Evolutionary conservation across 1,140 invertebrate species (phyloP).

Genomic region (Zaprionus capensis): DNA sequence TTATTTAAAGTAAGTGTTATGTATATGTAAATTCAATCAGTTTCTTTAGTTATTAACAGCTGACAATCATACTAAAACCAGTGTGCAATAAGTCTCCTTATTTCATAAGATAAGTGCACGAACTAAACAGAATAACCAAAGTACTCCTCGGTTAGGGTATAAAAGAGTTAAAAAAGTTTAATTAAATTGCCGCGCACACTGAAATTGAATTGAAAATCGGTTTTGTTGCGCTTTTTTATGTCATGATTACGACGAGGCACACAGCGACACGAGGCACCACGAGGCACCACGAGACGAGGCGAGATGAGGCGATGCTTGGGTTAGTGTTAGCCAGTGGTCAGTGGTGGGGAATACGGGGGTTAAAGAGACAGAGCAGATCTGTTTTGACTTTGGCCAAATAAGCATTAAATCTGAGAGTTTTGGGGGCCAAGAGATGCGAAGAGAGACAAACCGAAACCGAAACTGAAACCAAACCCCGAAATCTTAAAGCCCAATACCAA

Average conservation of each 20-base stretch:
- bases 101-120: no score
- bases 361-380: slow-evolving; percentile 63
- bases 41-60: no score
- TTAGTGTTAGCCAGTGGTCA: slow-evolving; percentile 1
- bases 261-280: neutral
- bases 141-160: neutral
- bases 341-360: neutral
- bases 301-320: slow-evolving; percentile 13
- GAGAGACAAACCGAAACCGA: slow-evolving; percentile 14
- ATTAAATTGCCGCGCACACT: slow-evolving; percentile 74
- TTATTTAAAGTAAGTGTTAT: no score
- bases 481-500: slow-evolving; percentile 7
- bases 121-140: neutral
- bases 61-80: no score
- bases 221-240: slow-evolving; percentile 82
- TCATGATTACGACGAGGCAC: slow-evolving; percentile 64
- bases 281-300: neutral
- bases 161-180: slow-evolving; percentile 52
- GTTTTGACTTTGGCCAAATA: slow-evolving; percentile 81
- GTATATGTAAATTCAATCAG: no score
- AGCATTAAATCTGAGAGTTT: slow-evolving; percentile 79
- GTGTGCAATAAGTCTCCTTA: no score
- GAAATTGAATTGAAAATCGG: slow-evolving; percentile 79
- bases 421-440: slow-evolving; percentile 28
- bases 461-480: neutral